Base-by-base conservation (phyloP, 2,113 vertebrate genomes). In the Castor canadensis region DNA sequence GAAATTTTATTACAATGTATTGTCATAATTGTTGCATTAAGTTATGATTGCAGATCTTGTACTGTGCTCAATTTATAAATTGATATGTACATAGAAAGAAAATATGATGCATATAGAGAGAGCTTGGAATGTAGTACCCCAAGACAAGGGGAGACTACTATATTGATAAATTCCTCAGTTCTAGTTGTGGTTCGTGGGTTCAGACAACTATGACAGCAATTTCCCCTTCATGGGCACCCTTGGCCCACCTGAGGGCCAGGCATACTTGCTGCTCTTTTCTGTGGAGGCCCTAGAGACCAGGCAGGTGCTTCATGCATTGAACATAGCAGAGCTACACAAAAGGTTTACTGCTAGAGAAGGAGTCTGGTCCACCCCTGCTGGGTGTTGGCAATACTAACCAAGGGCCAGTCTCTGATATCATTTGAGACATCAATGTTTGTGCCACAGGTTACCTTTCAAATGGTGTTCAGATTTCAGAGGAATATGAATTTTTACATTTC, bases 291-390 rank as follows among this genome's bases (percentile, higher is more conserved):
- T 1, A 2, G 17, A 35, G 49, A n/a, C 28, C 6, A n/a, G 47
- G 12, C 66, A 82, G 6, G 13, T 56, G 9, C 28, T 6, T 0
- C 1, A 26, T 26, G 4, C 85, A 15, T 38, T 40, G 58, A 93
- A 20, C 16, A 4, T 2, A 47, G 10, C 0, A 0, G 17, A 26
- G 4, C n/a, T 66, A 30, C 35, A 1, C 4, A 3, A 9, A 60
- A 9, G n/a, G 24, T 4, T 45, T 19, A 9, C 35, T 8, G 6
- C 9, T 9, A 17, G 22, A 22, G 26, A 22, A 28, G 73, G 45
- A 45, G 0, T 20, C 26, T 5, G 1, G 9, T n/a, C 1, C 13
- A 3, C 30, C 4, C 0, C 19, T 12, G 9, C 28, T 24, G 9
- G 10, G 47, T 24, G 26, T 6, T 26, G 9, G 45, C 2, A 26